A percentile compares a stretch with the other conserved stretches of the same genome.
phyloP scores from a whole-genome alignment of 35 echinoderm and acorn worm species.

The Eucidaris tribuloides region DNA sequence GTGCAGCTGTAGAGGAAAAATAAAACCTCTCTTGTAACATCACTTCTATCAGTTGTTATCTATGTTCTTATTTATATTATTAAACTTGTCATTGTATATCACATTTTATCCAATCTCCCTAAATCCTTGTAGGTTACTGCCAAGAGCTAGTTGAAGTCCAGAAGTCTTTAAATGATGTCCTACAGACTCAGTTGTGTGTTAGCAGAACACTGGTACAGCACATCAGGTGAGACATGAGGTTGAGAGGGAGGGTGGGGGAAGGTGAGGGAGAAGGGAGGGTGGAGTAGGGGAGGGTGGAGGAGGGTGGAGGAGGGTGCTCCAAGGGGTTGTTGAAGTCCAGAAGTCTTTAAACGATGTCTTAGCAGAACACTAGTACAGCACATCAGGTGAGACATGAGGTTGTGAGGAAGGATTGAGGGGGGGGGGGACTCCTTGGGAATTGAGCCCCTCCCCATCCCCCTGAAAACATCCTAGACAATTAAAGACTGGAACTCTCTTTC shows the following conservation, averaged over 20 bases:
- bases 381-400: constrained; percentile 40
- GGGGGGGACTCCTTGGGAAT: neutral
- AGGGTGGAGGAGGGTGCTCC: neutral
- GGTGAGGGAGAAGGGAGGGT: neutral
- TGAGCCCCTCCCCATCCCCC: neutral
- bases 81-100: neutral
- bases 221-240: constrained; percentile 40
- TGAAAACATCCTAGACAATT: too few relatives aligned
- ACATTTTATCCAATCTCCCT: neutral
- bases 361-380: constrained; percentile 43
- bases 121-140: constrained; percentile 58
- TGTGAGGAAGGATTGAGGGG: too few relatives aligned
- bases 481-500: too few relatives aligned
- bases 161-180: constrained; percentile 50
- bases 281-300: neutral
- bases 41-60: neutral
- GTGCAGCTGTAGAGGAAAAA: neutral
- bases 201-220: constrained; percentile 45
- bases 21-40: neutral
- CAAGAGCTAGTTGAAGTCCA: constrained; percentile 76
- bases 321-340: neutral
- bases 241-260: neutral
- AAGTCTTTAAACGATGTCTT: neutral
- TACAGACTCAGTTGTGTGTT: constrained; percentile 30
- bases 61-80: neutral